Conservation (phyloP, 1,140 invertebrate genomes). For the Heterodera schachtii region DNA sequence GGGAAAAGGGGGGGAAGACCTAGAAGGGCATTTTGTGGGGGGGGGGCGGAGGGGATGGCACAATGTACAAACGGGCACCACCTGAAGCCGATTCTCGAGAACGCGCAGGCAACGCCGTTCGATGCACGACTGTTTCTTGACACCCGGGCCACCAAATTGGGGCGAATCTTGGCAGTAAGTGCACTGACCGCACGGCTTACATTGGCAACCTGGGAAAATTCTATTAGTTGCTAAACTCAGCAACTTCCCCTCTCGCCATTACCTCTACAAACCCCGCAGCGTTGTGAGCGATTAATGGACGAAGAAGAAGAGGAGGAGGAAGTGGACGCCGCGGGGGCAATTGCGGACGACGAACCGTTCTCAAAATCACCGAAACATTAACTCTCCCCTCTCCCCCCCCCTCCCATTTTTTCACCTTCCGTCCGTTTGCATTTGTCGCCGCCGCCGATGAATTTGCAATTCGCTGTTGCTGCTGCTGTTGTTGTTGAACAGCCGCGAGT, state of each 20-base stretch:
- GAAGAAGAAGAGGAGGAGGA: slow-evolving; percentile 15
- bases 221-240: background rate
- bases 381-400: no score
- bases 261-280: slow-evolving; percentile 41
- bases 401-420: background rate
- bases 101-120: slow-evolving; percentile 62
- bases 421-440: background rate
- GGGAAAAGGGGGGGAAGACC: no score
- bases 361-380: background rate
- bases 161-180: slow-evolving; percentile 64
- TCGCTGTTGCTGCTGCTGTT: background rate
- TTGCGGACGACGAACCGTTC: slow-evolving; percentile 23
- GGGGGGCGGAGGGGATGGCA: no score
- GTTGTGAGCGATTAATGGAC: slow-evolving; percentile 43
- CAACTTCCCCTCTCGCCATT: background rate
- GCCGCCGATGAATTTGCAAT: background rate
- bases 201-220: slow-evolving; percentile 34
- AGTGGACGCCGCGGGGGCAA: background rate
- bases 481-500: background rate
- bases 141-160: slow-evolving; percentile 64
- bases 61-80: background rate
- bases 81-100: slow-evolving; percentile 62
- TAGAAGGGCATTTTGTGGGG: no score
- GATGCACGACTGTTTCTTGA: slow-evolving; percentile 65
- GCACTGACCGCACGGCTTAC: slow-evolving; percentile 48